phyloP scores from a whole-genome alignment of 1,140 invertebrate species.

The Drosophila tropicalis region DNA sequence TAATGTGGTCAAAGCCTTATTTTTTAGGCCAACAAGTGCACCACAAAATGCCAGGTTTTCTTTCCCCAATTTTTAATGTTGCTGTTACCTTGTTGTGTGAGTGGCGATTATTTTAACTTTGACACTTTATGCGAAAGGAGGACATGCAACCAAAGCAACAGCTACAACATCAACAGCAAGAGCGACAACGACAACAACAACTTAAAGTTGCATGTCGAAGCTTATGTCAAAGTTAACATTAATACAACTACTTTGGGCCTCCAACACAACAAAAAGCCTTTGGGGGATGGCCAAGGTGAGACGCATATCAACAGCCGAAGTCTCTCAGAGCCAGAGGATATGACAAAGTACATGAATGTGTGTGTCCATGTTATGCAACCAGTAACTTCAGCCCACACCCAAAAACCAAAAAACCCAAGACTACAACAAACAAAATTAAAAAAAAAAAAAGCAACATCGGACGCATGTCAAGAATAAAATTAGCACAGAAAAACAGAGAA shows the following conservation, averaged over 20 bases:
- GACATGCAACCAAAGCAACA: constrained; percentile 58
- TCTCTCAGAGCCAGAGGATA: constrained; percentile 47
- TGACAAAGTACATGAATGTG: constrained; percentile 36
- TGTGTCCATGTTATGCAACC: constrained; percentile 44
- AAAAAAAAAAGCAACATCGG: constrained; percentile 26
- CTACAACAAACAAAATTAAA: constrained; percentile 27
- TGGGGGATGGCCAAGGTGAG: constrained; percentile 26
- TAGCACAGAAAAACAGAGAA: constrained; percentile 42
- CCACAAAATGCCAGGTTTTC: background rate
- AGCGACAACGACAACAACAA: constrained; percentile 21
- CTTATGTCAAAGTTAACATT: constrained; percentile 81
- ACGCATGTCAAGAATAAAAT: constrained; percentile 59
- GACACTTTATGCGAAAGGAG: constrained; percentile 65
- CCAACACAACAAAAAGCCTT: constrained; percentile 39
- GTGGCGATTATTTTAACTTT: constrained; percentile 72
- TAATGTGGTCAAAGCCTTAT: background rate
- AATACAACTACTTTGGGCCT: constrained; percentile 75
- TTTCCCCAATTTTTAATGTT: background rate
- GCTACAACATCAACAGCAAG: constrained; percentile 23
- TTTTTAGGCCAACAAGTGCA: constrained; percentile 5
- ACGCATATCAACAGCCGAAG: constrained; percentile 38
- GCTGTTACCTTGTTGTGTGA: constrained; percentile 1
- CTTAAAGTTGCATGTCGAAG: constrained; percentile 71
- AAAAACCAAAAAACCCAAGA: constrained; percentile 13
- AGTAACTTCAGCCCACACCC: constrained; percentile 40